Percentiles rank a stretch among this genome's conserved stretches.
phyloP scores from a whole-genome alignment of 2,113 vertebrate genomes.

The Synodontis membranacea region DNA sequence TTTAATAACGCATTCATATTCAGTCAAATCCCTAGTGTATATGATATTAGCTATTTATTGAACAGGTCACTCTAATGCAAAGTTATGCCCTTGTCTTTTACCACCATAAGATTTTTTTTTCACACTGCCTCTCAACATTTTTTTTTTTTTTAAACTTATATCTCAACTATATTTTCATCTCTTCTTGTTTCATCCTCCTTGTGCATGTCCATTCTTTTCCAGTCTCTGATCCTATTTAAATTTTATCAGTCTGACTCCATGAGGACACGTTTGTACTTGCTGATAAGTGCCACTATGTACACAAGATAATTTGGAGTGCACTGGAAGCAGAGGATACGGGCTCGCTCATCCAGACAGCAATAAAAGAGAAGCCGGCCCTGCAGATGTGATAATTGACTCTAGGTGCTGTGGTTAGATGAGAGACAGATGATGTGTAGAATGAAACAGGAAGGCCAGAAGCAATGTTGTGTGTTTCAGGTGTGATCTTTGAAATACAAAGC shows the following conservation, averaged over 20 bases:
- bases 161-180: background rate
- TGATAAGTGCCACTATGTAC: slow-evolving; percentile 14
- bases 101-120: background rate
- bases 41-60: background rate
- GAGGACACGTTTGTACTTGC: background rate
- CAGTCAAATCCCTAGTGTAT: background rate
- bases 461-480: background rate
- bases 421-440: slow-evolving; percentile 9
- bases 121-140: background rate
- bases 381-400: slow-evolving; percentile 32
- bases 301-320: slow-evolving; percentile 6
- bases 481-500: background rate
- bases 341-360: background rate
- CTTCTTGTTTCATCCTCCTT: background rate
- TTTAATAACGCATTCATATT: background rate
- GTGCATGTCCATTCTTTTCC: background rate
- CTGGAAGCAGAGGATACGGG: background rate
- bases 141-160: background rate
- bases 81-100: background rate
- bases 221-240: background rate
- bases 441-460: slow-evolving; percentile 23
- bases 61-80: background rate
- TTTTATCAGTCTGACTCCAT: background rate
- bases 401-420: slow-evolving; percentile 23
- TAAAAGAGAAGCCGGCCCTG: slow-evolving; percentile 9